Percentiles rank a stretch among this genome's conserved stretches.
Evolutionary conservation across 2,797 vertebrate genomes (phyloP).

Genomic region (Phoeniculus purpureus): DNA sequence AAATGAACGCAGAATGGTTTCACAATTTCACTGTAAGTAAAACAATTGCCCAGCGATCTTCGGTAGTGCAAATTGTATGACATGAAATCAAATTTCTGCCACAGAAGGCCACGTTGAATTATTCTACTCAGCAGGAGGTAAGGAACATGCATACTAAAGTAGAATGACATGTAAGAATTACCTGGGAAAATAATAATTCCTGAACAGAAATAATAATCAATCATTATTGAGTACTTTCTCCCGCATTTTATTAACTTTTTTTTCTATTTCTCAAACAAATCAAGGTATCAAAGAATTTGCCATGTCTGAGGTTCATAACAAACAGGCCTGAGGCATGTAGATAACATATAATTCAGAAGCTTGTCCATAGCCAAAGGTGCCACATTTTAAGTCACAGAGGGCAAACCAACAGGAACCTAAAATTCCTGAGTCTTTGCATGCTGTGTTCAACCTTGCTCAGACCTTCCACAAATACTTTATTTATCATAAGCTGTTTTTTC

Average conservation of each 20-base stretch:
- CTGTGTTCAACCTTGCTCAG: accelerated
- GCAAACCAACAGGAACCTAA: background rate
- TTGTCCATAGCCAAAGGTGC: background rate
- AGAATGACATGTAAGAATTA: background rate
- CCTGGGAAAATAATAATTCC: background rate
- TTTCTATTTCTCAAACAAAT: background rate
- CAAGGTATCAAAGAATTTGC: background rate
- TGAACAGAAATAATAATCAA: background rate
- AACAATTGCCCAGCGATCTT: background rate
- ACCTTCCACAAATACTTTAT: background rate
- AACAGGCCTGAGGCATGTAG: background rate
- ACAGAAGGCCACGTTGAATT: background rate
- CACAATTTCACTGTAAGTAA: background rate
- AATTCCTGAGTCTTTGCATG: background rate
- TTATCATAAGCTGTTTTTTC: background rate
- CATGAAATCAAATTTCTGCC: background rate
- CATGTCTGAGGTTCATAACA: background rate
- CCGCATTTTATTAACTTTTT: background rate
- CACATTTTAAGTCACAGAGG: background rate
- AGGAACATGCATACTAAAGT: background rate
- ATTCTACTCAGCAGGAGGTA: background rate
- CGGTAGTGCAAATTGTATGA: background rate
- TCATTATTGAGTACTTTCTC: background rate
- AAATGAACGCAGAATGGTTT: background rate
- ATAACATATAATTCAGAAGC: background rate